A percentile compares a stretch with the other conserved stretches of the same genome.
These are phyloP conservation scores for Nematostella vectensis DNA, from an alignment of 92 coral and sea anemone species.

Conservation along the genomic window DNA sequence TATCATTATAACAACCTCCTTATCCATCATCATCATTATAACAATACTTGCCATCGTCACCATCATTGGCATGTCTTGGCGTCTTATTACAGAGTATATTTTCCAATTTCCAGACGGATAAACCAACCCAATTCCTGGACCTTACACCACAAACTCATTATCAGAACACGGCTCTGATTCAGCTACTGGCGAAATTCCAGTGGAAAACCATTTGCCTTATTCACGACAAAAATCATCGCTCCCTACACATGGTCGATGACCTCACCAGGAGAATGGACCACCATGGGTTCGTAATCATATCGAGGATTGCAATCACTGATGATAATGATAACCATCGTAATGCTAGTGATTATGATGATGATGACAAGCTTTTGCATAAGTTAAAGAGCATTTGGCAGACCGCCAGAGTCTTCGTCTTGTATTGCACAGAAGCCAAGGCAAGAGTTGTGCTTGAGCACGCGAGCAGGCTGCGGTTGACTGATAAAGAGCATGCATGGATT, in stretches of 20 bases:
- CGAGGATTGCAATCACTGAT: slow-evolving; percentile 3
- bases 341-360: too few species aligned
- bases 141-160: slow-evolving; percentile 10
- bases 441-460: slow-evolving; percentile 20
- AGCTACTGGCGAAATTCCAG: slow-evolving; percentile 18
- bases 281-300: background rate
- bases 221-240: slow-evolving; percentile 3
- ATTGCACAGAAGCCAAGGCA: slow-evolving; percentile 7
- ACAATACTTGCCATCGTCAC: too few species aligned
- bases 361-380: background rate
- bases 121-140: slow-evolving; percentile 16
- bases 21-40: too few species aligned
- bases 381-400: slow-evolving; percentile 8
- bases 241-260: slow-evolving; percentile 9
- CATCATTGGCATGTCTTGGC: too few species aligned
- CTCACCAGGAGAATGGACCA: slow-evolving; percentile 1
- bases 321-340: background rate
- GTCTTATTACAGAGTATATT: too few species aligned
- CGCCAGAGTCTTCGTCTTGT: slow-evolving; percentile 18
- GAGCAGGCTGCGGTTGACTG: slow-evolving; percentile 13
- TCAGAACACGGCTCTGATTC: slow-evolving; percentile 20
- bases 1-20: too few species aligned
- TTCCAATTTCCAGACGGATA: slow-evolving; percentile 4
- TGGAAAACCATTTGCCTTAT: slow-evolving; percentile 23
- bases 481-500: slow-evolving; percentile 33